Evolutionary conservation across 2,888 invertebrate genomes (phyloP).

Genomic region (Thymelicus acteon): DNA sequence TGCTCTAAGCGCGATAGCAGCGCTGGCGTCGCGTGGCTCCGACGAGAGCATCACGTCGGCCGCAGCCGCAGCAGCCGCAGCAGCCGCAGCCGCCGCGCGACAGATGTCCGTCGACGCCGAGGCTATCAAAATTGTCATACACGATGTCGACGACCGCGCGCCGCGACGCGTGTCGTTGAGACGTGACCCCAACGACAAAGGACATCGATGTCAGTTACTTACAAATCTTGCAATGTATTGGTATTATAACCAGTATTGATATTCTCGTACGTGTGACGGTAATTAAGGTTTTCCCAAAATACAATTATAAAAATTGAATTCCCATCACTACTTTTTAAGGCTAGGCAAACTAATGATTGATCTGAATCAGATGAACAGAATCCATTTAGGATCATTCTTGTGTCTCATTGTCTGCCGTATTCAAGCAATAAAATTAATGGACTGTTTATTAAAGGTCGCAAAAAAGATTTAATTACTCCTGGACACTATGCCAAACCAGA

Average conservation of each 20-base stretch:
- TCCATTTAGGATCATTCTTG: no score
- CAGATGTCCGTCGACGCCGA: slow-evolving; percentile 96
- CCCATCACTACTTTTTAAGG: no score
- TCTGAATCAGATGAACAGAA: no score
- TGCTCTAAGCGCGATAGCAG: slow-evolving; percentile 77
- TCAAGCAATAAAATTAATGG: no score
- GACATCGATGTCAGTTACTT: slow-evolving; percentile 91
- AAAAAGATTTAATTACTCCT: no score
- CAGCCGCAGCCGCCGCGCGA: slow-evolving; percentile 87
- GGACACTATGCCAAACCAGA: no score
- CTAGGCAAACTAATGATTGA: no score
- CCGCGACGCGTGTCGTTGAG: slow-evolving; percentile 90
- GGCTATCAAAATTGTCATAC: slow-evolving; percentile 96
- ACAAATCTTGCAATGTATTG: not conserved
- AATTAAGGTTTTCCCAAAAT: no score
- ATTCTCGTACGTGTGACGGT: no score
- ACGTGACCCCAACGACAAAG: slow-evolving; percentile 92
- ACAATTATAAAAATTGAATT: no score
- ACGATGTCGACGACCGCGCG: slow-evolving; percentile 93
- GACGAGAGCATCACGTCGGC: slow-evolving; percentile 61
- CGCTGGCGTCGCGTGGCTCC: slow-evolving; percentile 66
- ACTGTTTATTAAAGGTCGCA: no score
- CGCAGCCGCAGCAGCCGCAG: slow-evolving; percentile 75
- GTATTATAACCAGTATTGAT: not conserved
- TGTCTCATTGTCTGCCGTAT: no score